Evolutionary conservation across 2,797 vertebrate genomes (phyloP).

Genomic region (Pteronotus mesoamericanus): DNA sequence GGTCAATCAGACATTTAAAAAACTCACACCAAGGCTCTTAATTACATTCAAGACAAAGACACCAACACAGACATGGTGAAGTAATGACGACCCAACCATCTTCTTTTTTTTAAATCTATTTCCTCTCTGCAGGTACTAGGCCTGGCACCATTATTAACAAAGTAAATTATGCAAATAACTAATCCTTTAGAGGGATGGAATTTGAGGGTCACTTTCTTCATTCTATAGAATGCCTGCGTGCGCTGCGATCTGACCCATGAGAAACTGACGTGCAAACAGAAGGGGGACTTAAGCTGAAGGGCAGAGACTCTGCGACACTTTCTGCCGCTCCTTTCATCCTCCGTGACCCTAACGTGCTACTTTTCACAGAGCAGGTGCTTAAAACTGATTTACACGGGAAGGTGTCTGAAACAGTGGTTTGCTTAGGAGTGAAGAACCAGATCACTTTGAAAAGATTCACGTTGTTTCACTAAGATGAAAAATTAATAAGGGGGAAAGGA

Average conservation of each 20-base stretch:
- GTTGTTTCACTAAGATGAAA: neutral
- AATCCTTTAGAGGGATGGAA: constrained; percentile 62
- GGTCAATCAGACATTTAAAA: constrained; percentile 60
- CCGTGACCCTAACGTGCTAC: neutral
- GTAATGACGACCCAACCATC: constrained; percentile 57
- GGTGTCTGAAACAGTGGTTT: neutral
- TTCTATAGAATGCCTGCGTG: constrained; percentile 27
- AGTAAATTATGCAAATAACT: constrained; percentile 71
- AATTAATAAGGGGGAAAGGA: neutral
- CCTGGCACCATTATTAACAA: constrained; percentile 45
- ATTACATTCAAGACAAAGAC: constrained; percentile 66
- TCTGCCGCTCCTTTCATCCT: neutral
- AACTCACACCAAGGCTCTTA: constrained; percentile 60
- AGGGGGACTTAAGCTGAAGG: neutral
- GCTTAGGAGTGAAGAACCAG: neutral
- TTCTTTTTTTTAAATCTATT: constrained; percentile 60
- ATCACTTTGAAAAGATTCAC: neutral
- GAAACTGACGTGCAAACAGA: constrained; percentile 18
- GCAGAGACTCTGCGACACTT: neutral
- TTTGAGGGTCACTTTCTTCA: constrained; percentile 57
- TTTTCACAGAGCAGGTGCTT: neutral
- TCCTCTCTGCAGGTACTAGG: constrained; percentile 66
- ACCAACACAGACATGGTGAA: constrained; percentile 49
- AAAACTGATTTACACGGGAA: neutral
- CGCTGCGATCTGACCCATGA: constrained; percentile 61